Evolutionary conservation across 2,113 vertebrate species (phyloP).

Genomic region (Grammomys dolichurus): DNA sequence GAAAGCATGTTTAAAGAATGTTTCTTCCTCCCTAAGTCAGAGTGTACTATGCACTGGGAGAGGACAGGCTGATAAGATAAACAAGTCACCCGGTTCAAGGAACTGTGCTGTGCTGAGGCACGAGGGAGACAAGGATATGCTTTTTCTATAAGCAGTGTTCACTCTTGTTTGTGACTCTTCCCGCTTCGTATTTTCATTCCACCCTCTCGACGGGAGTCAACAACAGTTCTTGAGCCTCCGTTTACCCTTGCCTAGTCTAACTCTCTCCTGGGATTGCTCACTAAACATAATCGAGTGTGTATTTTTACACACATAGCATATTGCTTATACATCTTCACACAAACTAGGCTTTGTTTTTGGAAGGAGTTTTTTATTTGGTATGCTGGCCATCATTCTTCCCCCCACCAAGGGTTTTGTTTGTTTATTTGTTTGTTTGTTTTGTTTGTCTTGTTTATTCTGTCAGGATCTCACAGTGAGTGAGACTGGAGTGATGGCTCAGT

Average conservation of each 20-base stretch:
- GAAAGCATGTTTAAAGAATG: neutral
- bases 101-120: too few species aligned
- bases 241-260: neutral
- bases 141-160: neutral
- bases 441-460: neutral
- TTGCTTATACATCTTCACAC: neutral
- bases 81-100: neutral
- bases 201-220: neutral
- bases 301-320: neutral
- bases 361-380: neutral
- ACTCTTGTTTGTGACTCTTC: neutral
- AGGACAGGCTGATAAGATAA: neutral
- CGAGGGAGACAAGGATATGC: too few species aligned
- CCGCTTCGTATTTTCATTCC: neutral
- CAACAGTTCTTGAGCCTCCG: neutral
- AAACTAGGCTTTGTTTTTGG: slow-evolving; percentile 5
- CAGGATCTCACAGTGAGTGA: neutral
- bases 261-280: neutral
- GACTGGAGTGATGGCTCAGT: neutral
- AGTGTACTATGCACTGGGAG: neutral
- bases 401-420: neutral
- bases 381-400: too few species aligned
- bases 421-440: neutral
- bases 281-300: neutral
- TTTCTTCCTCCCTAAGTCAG: neutral